Conservation (phyloP, 2,113 vertebrate genomes). For the Sinocyclocheilus grahami region DNA sequence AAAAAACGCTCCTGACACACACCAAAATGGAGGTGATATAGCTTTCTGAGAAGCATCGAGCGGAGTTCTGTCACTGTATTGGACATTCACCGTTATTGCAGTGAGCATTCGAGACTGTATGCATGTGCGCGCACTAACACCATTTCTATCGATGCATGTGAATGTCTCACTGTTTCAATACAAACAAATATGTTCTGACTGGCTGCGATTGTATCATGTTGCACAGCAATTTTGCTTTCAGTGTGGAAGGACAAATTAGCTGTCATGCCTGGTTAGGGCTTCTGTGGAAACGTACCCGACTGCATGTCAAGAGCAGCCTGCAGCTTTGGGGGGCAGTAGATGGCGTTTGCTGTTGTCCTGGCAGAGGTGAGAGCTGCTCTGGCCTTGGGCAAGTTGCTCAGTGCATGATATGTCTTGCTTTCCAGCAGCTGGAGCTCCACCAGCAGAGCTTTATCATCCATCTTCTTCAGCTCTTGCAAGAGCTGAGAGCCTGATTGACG, state of each 20-base stretch:
- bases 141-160: background rate
- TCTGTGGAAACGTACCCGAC: conserved; percentile 80
- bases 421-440: conserved; percentile 97
- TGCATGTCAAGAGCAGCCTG: conserved; percentile 98
- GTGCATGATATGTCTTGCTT: conserved; percentile 97
- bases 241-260: background rate
- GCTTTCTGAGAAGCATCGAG: background rate
- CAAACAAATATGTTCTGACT: background rate
- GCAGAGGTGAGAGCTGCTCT: conserved; percentile 96
- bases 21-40: background rate
- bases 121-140: background rate
- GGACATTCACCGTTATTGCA: background rate
- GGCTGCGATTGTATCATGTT: background rate
- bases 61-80: no score
- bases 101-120: background rate
- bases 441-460: conserved; percentile 97
- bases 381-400: conserved; percentile 97
- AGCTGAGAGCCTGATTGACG: conserved; percentile 84
- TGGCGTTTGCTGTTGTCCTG: conserved; percentile 95
- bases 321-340: conserved; percentile 97
- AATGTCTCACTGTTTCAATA: background rate
- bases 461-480: conserved; percentile 94
- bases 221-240: background rate
- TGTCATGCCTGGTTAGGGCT: background rate
- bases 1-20: background rate